Percentiles rank a stretch among this genome's conserved stretches.
These are phyloP conservation scores for Petrolisthes manimaculis DNA, from an alignment of 2,888 invertebrate species.

Conservation along the genomic window DNA sequence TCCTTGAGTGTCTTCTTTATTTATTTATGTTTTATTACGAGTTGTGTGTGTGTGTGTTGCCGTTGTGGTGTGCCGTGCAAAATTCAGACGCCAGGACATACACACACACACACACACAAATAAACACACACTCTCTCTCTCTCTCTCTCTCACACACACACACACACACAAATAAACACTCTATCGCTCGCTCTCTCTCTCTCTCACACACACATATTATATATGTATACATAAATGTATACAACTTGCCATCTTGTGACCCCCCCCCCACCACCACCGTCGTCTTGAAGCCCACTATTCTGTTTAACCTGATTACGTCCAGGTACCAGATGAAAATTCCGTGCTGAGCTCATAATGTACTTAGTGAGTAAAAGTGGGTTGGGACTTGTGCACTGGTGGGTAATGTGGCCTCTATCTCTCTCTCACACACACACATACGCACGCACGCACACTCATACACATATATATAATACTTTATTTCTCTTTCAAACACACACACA, in stretches of 20 bases:
- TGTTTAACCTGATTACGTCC: too few species aligned
- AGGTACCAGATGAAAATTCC: too few species aligned
- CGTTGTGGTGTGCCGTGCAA: too few species aligned
- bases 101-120: slow-evolving; percentile 21
- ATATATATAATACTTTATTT: not conserved
- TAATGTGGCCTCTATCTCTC: too few species aligned
- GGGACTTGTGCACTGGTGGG: too few species aligned
- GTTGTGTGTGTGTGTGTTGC: too few species aligned
- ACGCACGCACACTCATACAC: not conserved
- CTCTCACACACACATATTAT: not conserved
- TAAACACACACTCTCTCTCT: slow-evolving; percentile 16
- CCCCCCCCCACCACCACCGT: not conserved
- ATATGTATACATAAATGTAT: too few species aligned
- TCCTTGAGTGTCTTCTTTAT: too few species aligned
- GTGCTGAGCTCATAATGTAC: too few species aligned
- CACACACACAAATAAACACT: slow-evolving; percentile 28
- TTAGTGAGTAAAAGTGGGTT: too few species aligned
- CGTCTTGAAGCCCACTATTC: not conserved
- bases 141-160: slow-evolving; percentile 20
- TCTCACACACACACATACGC: slow-evolving; percentile 12
- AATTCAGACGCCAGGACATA: not conserved
- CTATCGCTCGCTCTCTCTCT: not conserved
- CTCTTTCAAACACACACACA: too few species aligned
- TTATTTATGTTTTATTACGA: too few species aligned
- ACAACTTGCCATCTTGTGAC: not conserved